Percentiles rank a stretch among this genome's conserved stretches.
Evolutionary conservation across 1,140 invertebrate genomes (phyloP).

Genomic region (Amphibalanus amphitrite): DNA sequence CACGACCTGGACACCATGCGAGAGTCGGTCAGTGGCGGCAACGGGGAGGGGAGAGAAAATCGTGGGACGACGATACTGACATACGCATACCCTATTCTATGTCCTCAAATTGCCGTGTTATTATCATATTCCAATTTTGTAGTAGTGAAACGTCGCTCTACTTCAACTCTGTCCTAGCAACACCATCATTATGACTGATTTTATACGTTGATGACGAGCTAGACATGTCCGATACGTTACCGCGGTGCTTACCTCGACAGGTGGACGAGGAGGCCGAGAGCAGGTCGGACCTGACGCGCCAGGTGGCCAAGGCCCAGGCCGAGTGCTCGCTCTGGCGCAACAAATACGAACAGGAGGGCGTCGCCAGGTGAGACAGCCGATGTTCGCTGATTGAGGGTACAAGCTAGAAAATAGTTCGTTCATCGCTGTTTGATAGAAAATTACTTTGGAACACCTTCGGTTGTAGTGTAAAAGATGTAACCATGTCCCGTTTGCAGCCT

Average conservation of each 20-base stretch:
- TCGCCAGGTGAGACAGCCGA: constrained; percentile 24
- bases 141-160: background rate
- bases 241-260: no score
- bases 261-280: constrained; percentile 21
- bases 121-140: constrained; percentile 24
- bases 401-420: no score
- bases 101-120: constrained; percentile 40
- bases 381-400: background rate
- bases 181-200: background rate
- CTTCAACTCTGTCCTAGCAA: background rate
- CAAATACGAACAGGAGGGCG: constrained; percentile 38
- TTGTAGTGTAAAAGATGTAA: no score
- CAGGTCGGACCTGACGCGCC: constrained; percentile 28
- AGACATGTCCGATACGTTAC: no score
- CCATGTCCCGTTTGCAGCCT: no score
- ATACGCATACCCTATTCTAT: constrained; percentile 82
- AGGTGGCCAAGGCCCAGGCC: constrained; percentile 39
- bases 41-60: constrained; percentile 85
- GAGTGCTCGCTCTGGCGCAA: constrained; percentile 40
- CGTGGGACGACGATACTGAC: constrained; percentile 90
- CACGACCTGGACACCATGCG: constrained; percentile 53
- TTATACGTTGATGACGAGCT: no score
- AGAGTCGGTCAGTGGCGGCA: constrained; percentile 95
- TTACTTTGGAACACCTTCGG: no score
- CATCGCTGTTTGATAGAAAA: background rate